Base-by-base conservation (phyloP, 2,888 invertebrate species). In the Diaprepes abbreviatus region DNA sequence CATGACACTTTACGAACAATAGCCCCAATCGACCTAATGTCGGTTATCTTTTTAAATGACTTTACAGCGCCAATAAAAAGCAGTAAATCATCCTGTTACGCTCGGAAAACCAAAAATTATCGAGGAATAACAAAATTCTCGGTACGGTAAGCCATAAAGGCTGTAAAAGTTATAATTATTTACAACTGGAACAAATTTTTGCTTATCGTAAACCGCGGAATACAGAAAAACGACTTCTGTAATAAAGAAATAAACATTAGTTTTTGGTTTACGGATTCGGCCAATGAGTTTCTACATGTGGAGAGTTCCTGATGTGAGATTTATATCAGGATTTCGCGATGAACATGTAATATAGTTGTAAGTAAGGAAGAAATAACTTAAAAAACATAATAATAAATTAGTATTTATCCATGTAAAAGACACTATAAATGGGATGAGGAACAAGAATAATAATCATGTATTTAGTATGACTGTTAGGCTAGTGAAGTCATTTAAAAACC, bases 111-210 rank as follows among this genome's bases (percentile, higher is more conserved):
- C 48, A 14, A 48, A 28, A 48, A 28, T 14, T 48, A 17, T 14
- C 12, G 24, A 14, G 14, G 14, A 48, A 12, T n/a, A 12, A 17
- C 17, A 45, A 45, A 45, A 48, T 48, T 48, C 48, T 35, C 36
- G 21, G 57, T 57, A 57, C 57, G 21, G 6, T n/a, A 24, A 48
- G 14, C 28, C 24, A 36, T 60, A 50, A 36, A 31, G 35, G 43
- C 35, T 28, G 65, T 65, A 65, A 65, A 65, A 40, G 40, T 24
- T 52, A 40, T 33, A 54, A 57, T 65, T 55, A 43, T 54, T 55
- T 65, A 55, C 28, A 55, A 65, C 55, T 54, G 65, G 31, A 65
- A 45, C 55, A 65, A 65, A 55, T 57, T 65, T 65, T 38, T 38
- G 52, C 43, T 45, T 33, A 60, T 21, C 31, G 21, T 45, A 45